A percentile compares a stretch with the other conserved stretches of the same genome.
phyloP scores from a whole-genome alignment of 1,140 invertebrate species.

The Dryas iulia region DNA sequence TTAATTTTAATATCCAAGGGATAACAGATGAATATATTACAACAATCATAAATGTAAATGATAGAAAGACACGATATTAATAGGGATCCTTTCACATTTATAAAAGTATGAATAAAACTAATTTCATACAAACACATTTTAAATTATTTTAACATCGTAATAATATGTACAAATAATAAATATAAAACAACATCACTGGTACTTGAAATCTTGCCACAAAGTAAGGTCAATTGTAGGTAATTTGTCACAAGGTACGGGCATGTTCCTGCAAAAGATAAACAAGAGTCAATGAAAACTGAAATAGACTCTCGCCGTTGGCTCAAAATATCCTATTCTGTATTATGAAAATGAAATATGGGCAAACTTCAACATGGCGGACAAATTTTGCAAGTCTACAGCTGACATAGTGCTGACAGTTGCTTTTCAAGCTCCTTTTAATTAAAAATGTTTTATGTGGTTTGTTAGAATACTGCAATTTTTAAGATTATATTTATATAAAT shows the following conservation, averaged over 20 bases:
- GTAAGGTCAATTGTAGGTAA: conserved; percentile 85
- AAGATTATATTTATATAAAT: too few relatives aligned
- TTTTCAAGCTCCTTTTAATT: neutral
- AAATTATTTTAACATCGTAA: neutral
- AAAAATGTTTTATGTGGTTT: too few relatives aligned
- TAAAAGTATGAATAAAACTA: neutral
- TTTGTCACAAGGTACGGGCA: conserved; percentile 82
- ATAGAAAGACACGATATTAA: neutral
- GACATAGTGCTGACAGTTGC: neutral
- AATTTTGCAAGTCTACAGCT: neutral
- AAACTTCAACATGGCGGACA: neutral
- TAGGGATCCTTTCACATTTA: neutral
- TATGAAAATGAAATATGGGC: too few relatives aligned
- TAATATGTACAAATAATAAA: neutral
- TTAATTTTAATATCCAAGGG: too few relatives aligned
- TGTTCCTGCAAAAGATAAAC: conserved; percentile 83
- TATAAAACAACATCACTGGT: neutral
- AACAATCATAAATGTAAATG: too few relatives aligned
- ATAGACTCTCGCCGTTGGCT: neutral
- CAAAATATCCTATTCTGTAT: neutral
- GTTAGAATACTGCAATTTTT: too few relatives aligned
- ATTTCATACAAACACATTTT: neutral
- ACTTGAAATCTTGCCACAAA: conserved; percentile 79
- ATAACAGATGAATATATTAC: too few relatives aligned
- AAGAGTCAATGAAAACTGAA: neutral